phyloP scores from a whole-genome alignment of 1,140 invertebrate genomes.

The Phymorhynchus buccinoides region DNA sequence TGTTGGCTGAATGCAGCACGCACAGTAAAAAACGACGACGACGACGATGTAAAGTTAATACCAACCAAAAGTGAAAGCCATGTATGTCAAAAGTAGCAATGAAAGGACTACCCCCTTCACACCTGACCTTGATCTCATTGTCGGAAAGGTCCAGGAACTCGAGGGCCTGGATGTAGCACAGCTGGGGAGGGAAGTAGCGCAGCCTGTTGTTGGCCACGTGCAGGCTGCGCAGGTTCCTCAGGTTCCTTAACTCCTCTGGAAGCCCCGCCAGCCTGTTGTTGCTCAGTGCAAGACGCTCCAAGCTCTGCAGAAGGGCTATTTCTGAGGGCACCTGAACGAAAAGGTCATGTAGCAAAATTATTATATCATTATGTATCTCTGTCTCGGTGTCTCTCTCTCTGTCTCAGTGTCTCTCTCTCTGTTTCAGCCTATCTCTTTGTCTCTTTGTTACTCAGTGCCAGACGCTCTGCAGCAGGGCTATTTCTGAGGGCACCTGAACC shows the following conservation, averaged over 20 bases:
- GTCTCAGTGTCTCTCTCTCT: no score
- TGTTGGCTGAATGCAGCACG: no score
- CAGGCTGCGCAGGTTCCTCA: slow-evolving; percentile 68
- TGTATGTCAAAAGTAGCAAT: no score
- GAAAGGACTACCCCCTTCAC: neutral
- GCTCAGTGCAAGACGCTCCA: slow-evolving; percentile 71
- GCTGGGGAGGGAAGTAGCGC: slow-evolving; percentile 61
- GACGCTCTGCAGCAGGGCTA: slow-evolving; percentile 62
- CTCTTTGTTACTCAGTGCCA: slow-evolving; percentile 74
- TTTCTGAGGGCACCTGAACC: slow-evolving; percentile 64
- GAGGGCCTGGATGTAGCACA: slow-evolving; percentile 63
- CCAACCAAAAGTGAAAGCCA: no score
- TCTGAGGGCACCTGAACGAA: slow-evolving; percentile 63
- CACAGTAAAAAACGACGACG: no score
- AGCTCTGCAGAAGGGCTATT: slow-evolving; percentile 63
- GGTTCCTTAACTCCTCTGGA: slow-evolving; percentile 64
- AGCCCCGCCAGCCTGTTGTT: slow-evolving; percentile 69
- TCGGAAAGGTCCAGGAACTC: slow-evolving; percentile 71
- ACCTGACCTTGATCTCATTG: slow-evolving; percentile 56
- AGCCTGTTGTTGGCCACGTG: slow-evolving; percentile 73
- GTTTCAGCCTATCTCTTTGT: no score
- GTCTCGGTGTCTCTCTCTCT: no score
- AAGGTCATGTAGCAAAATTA: neutral
- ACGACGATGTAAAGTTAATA: no score
- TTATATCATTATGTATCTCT: no score